Conservation (phyloP, 2,113 vertebrate genomes). For the Trochalopteron elliotii region DNA sequence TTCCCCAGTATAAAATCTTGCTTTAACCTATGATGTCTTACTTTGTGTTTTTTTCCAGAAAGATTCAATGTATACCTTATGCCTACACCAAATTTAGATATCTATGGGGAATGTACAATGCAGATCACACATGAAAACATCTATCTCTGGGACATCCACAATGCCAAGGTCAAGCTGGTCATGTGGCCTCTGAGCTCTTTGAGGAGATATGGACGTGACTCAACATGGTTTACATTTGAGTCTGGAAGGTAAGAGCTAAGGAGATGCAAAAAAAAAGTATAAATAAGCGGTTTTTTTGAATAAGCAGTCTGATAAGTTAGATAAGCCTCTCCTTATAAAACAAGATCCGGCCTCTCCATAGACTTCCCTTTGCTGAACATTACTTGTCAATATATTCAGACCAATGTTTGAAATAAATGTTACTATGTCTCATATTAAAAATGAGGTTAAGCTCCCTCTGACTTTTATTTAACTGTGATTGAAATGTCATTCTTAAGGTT, state of each 20-base stretch:
- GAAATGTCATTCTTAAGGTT: background rate
- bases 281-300: background rate
- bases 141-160: conserved; percentile 99
- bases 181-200: conserved; percentile 99
- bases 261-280: background rate
- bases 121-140: conserved; percentile 99
- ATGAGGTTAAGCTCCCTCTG: background rate
- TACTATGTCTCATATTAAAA: background rate
- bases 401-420: background rate
- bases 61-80: conserved; percentile 98
- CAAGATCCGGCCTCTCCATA: background rate
- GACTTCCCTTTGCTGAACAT: background rate
- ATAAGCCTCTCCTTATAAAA: background rate
- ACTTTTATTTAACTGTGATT: background rate
- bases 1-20: background rate
- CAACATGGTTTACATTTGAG: conserved; percentile 98
- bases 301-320: background rate
- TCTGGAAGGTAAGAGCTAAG: conserved; percentile 89
- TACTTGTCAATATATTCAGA: background rate
- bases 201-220: conserved; percentile 94
- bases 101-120: conserved; percentile 99
- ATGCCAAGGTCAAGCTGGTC: conserved; percentile 94
- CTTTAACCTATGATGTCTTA: background rate
- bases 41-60: conserved; percentile 75
- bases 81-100: conserved; percentile 98